phyloP scores from a whole-genome alignment of 2,113 vertebrate species.

The Ailurus styani region DNA sequence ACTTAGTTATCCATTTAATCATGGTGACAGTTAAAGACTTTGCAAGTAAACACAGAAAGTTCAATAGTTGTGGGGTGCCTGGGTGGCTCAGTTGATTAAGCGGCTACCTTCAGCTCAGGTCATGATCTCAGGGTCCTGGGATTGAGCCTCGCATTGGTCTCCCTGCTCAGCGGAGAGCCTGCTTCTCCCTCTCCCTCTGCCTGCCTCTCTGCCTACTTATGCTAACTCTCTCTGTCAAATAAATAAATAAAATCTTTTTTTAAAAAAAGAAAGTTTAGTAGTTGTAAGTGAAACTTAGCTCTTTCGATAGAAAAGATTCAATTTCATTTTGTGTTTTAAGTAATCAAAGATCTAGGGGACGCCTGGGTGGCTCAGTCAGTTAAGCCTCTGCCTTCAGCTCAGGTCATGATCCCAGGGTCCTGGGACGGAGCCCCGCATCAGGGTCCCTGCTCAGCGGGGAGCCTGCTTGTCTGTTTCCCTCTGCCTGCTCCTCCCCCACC shows the following conservation, averaged over 20 bases:
- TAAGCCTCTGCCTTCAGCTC: not conserved
- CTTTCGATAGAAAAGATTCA: not conserved
- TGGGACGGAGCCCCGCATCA: not conserved
- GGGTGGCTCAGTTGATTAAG: too few species aligned
- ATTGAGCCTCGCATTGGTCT: too few species aligned
- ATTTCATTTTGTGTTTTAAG: not conserved
- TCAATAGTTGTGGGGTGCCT: too few species aligned
- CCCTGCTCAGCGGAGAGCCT: too few species aligned
- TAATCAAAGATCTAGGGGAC: not conserved
- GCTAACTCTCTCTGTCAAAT: too few species aligned
- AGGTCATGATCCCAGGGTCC: not conserved
- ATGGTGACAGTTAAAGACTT: not conserved
- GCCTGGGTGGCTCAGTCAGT: not conserved
- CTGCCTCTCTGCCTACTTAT: too few species aligned
- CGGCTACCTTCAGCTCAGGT: too few species aligned
- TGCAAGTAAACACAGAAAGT: not conserved
- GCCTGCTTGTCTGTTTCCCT: not conserved
- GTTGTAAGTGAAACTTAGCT: not conserved
- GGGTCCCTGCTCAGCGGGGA: not conserved
- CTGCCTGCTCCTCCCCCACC: not conserved
- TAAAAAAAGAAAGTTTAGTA: not conserved
- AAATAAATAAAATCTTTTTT: too few species aligned
- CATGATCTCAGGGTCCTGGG: too few species aligned
- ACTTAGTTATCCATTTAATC: not conserved
- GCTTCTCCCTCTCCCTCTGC: too few species aligned